These are phyloP conservation scores for Oeneis ivallda DNA, from an alignment of 2,888 invertebrate genomes.

Conservation along the genomic window DNA sequence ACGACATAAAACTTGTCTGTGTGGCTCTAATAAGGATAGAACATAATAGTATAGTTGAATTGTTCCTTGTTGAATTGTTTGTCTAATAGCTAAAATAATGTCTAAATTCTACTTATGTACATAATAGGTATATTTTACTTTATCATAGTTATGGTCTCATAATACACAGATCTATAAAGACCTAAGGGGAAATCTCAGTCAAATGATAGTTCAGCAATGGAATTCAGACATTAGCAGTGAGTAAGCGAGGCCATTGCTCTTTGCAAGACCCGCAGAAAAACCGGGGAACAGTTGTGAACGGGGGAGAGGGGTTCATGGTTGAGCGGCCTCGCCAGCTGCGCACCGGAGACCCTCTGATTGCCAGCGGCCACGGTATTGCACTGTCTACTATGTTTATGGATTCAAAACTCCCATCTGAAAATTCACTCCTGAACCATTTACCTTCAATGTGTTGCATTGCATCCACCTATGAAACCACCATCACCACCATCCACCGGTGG, in stretches of 20 bases:
- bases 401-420: too few species aligned
- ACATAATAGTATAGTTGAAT: too few species aligned
- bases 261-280: conserved; percentile 58
- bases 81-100: background rate
- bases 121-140: too few species aligned
- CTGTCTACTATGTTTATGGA: conserved; percentile 6
- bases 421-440: too few species aligned
- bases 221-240: conserved; percentile 36
- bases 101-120: too few species aligned
- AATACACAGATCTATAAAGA: background rate
- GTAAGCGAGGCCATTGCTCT: conserved; percentile 66
- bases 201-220: background rate
- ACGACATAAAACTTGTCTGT: background rate
- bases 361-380: conserved; percentile 34
- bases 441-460: too few species aligned
- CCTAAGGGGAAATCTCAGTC: background rate
- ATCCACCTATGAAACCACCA: too few species aligned
- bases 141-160: too few species aligned
- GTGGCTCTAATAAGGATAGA: too few species aligned
- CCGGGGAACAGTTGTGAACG: conserved; percentile 72
- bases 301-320: conserved; percentile 67
- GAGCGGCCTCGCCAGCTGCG: conserved; percentile 73
- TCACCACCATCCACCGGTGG: too few species aligned
- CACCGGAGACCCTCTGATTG: conserved; percentile 33
- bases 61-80: too few species aligned